Evolutionary conservation across 2,888 invertebrate species (phyloP).

Genomic region (Idaea aversata): DNA sequence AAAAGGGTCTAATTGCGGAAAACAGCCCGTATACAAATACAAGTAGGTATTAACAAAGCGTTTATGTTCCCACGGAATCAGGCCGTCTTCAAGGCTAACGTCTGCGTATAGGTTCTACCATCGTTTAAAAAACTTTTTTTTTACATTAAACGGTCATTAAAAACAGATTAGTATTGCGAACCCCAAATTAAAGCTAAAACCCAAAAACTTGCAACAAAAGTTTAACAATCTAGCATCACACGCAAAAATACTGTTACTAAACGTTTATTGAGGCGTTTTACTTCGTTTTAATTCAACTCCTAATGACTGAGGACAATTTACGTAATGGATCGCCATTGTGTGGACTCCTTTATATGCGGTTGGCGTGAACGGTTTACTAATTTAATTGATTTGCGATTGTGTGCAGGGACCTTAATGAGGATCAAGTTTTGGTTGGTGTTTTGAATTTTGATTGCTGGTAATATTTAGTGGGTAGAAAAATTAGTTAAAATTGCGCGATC

Average conservation of each 20-base stretch:
- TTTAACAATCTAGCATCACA: not conserved
- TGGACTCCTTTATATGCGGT: conserved; percentile 60
- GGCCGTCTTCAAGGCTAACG: no score
- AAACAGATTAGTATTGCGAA: not conserved
- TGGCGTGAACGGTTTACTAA: conserved; percentile 61
- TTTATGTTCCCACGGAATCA: no score
- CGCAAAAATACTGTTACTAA: not conserved
- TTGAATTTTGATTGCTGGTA: not conserved
- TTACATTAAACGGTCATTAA: not conserved
- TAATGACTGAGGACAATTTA: conserved; percentile 70
- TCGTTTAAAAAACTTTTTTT: not conserved
- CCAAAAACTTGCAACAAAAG: not conserved
- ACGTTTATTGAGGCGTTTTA: not conserved
- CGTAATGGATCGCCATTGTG: conserved; percentile 74
- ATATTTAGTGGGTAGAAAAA: not conserved
- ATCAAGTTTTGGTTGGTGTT: not conserved
- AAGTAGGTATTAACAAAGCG: no score
- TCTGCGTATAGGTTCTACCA: not conserved
- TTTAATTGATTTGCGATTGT: conserved; percentile 55
- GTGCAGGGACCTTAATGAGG: conserved; percentile 1
- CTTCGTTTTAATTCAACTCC: conserved; percentile 15
- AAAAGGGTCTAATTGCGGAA: no score
- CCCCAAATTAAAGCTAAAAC: not conserved
- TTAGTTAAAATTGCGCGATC: no score
- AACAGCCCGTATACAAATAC: no score